A percentile compares a stretch with the other conserved stretches of the same genome.
Evolutionary conservation across 2,888 invertebrate genomes (phyloP).

Genomic region (Geophilus truncorum): DNA sequence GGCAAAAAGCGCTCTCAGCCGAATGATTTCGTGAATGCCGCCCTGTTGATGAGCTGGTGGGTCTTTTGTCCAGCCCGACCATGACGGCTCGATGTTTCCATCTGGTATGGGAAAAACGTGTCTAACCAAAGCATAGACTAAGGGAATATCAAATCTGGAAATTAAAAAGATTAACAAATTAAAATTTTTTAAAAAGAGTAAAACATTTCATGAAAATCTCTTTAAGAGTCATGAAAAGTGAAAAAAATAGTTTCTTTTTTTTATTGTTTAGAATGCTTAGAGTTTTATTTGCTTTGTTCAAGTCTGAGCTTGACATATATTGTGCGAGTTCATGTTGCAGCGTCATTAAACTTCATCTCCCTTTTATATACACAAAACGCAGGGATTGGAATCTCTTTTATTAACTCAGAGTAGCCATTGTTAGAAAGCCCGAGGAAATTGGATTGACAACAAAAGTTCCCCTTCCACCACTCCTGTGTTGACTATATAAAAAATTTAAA

Average conservation of each 20-base stretch:
- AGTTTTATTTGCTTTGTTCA: background rate
- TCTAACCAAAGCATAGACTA: constrained; percentile 20
- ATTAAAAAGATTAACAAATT: background rate
- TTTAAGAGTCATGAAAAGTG: too few relatives aligned
- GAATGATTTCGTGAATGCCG: constrained; percentile 30
- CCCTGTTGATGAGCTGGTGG: constrained; percentile 22
- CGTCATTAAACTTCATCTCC: background rate
- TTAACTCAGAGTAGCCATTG: background rate
- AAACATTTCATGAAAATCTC: too few relatives aligned
- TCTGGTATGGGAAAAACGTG: constrained; percentile 23
- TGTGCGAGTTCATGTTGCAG: background rate
- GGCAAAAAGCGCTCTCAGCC: constrained; percentile 29
- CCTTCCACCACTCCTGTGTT: too few relatives aligned
- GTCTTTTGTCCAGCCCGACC: constrained; percentile 32
- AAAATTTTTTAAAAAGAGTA: background rate
- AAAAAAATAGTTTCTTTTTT: background rate
- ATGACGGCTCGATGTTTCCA: background rate
- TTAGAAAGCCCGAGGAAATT: too few relatives aligned
- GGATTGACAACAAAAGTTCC: too few relatives aligned
- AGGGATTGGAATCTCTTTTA: too few relatives aligned
- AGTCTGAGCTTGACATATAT: background rate
- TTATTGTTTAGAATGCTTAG: background rate
- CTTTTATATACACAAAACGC: background rate
- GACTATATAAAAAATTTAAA: background rate
- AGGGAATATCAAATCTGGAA: constrained; percentile 30